A percentile compares a stretch with the other conserved stretches of the same genome.
These are phyloP conservation scores for Hippocampus abdominalis DNA, from an alignment of 2,113 vertebrate genomes.

Conservation along the genomic window DNA sequence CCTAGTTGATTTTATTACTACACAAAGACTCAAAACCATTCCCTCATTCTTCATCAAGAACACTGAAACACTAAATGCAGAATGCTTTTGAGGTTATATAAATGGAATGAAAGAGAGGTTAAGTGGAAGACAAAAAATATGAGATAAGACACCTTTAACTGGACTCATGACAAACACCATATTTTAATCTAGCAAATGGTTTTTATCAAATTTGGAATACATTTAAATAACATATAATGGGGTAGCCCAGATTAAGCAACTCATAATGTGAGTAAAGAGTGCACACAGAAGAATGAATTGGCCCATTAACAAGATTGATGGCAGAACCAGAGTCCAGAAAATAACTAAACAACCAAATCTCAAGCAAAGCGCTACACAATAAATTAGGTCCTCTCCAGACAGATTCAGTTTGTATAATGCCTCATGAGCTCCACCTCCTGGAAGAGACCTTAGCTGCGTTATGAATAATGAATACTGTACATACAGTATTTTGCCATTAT, in stretches of 20 bases:
- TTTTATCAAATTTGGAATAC: not conserved
- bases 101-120: not conserved
- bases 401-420: not conserved
- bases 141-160: not conserved
- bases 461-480: not conserved
- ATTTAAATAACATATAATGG: not conserved
- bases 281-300: not conserved
- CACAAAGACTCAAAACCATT: not conserved
- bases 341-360: not conserved
- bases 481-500: not conserved
- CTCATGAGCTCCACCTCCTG: not conserved
- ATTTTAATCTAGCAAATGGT: not conserved
- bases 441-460: not conserved
- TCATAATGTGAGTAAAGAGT: not conserved
- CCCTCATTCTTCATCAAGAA: not conserved
- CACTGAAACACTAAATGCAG: not conserved
- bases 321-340: not conserved
- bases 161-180: not conserved
- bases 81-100: not conserved
- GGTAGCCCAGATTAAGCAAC: not conserved
- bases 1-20: not conserved
- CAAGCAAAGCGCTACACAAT: not conserved
- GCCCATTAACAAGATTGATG: not conserved
- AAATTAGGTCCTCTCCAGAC: not conserved
- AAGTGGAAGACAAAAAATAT: not conserved